phyloP scores from a whole-genome alignment of 30 jellyfish, hydroid and myxozoan species.

The Phacellophora camtschatica region DNA sequence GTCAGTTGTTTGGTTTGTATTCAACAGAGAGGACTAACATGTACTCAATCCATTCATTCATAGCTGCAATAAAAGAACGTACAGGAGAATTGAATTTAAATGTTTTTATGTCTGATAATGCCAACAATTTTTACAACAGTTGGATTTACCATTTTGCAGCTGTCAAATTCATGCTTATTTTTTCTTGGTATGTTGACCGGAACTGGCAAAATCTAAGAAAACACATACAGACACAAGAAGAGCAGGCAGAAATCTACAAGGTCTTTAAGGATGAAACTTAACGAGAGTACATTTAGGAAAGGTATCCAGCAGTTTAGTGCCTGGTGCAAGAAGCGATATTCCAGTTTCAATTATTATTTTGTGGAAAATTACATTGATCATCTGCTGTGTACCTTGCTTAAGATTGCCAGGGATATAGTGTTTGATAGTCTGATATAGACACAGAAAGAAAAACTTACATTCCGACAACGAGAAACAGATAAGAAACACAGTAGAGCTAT shows the following conservation, averaged over 20 bases:
- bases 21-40: slow-evolving; percentile 3
- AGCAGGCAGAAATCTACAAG: not conserved
- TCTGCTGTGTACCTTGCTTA: not conserved
- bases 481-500: not conserved
- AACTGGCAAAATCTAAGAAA: not conserved
- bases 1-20: slow-evolving; percentile 21
- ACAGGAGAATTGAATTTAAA: not conserved
- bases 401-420: not conserved
- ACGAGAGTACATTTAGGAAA: not conserved
- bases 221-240: not conserved
- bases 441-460: not conserved
- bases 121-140: slow-evolving; percentile 3
- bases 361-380: not conserved
- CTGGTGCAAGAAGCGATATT: not conserved
- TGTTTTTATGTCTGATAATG: slow-evolving; percentile 16
- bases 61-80: not conserved
- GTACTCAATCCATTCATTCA: slow-evolving; percentile 1
- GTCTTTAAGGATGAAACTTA: not conserved
- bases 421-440: not conserved
- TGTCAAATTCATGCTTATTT: not conserved
- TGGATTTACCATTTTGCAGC: not conserved
- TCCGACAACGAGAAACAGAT: not conserved
- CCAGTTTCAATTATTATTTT: slow-evolving; percentile 3
- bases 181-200: slow-evolving; percentile 41
- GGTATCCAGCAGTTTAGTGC: not conserved